Evolutionary conservation across 1,140 invertebrate species (phyloP), one percentile per base, ranked within the genome.

Genomic region (Drosophila kurseongensis): DNA sequence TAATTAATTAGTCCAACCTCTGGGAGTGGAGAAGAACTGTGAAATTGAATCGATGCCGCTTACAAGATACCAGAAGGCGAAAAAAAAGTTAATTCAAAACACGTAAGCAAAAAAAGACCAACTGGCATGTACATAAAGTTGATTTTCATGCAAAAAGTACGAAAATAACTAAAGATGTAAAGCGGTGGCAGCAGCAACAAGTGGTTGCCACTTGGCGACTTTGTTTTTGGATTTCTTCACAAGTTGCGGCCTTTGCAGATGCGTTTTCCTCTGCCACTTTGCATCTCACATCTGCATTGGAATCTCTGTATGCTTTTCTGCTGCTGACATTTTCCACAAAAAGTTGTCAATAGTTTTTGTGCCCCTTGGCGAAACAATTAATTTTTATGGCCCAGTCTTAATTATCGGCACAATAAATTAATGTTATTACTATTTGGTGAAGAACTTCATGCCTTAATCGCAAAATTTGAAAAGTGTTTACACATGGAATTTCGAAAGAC

Each of bases 161-260:
- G 42, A 62, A 56, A 47, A 58, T 40, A 62, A 57, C 32, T 10
- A 42, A 48, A 56, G 18, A 52, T 56, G 56, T 38, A 62, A 47
- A 63, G n/a, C 52, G 36, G 52, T 55, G 47, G 47, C 68, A 38
- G 27, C 47, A 41, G 45, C 67, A 62, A 69, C 67, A 69, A 55
- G 61, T 72, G 60, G 54, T 35, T 56, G 45, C 18, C 68, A 66
- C 60, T 63, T 44, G 60, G 14, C 35, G 38, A 27, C 67, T 55
- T 27, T 52, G n/a, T 63, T 57, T 75, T 50, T 36, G 32, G 62
- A 75, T 75, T 76, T 76, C 61, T 54, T 75, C 72, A 72, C 68
- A 76, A 68, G 54, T 76, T 76, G 73, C 54, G 73, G 73, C 73
- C 61, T 59, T 67, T 59, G 73, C 72, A 75, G 73, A 75, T 66